Evolutionary conservation across 2,888 invertebrate species (phyloP).

Genomic region (Eutolmus rufibarbis): DNA sequence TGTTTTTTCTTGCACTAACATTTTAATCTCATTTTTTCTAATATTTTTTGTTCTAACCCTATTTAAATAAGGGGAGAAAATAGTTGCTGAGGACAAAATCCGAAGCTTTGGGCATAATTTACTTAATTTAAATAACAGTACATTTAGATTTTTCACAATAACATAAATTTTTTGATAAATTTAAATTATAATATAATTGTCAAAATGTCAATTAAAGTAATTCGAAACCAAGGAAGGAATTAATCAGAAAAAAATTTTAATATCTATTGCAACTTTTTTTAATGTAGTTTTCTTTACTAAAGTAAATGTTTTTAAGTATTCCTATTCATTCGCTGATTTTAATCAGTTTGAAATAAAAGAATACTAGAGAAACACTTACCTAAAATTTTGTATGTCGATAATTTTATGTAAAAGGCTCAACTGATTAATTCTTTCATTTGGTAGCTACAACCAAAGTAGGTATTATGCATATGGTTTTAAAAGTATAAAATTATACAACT

Average conservation of each 20-base stretch:
- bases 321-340: neutral
- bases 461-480: neutral
- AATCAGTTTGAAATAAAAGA: neutral
- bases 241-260: neutral
- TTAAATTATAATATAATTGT: too few relatives aligned
- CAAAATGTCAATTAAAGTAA: neutral
- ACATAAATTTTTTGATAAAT: too few relatives aligned
- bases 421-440: neutral
- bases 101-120: too few relatives aligned
- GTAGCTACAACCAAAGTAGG: neutral
- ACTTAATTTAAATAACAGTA: too few relatives aligned
- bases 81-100: too few relatives aligned
- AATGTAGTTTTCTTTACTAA: neutral
- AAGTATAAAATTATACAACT: neutral
- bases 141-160: too few relatives aligned
- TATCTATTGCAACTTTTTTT: neutral
- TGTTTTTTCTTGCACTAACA: neutral
- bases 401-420: neutral
- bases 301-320: neutral
- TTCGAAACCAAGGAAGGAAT: neutral
- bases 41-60: too few relatives aligned
- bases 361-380: neutral
- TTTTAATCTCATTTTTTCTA: too few relatives aligned
- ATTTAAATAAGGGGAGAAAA: too few relatives aligned
- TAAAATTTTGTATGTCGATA: neutral